Conservation (phyloP, 2,797 vertebrate species). For the Notolabrus celidotus region DNA sequence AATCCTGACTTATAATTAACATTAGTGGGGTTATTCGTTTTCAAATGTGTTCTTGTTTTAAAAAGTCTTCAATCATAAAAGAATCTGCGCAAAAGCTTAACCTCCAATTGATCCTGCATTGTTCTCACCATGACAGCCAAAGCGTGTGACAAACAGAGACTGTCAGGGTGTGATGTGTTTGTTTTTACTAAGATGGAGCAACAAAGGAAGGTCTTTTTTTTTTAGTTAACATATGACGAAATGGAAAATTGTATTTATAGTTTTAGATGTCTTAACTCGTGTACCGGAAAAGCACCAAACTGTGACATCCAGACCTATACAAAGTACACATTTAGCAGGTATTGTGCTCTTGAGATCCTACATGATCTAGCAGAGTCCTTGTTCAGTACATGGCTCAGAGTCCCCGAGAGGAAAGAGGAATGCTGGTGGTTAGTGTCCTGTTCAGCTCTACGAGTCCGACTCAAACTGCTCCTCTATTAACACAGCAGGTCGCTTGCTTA, state of each 20-base stretch:
- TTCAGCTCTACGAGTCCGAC: slow-evolving; percentile 75
- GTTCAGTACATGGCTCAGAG: slow-evolving; percentile 50
- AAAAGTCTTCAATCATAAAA: not conserved
- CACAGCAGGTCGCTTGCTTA: slow-evolving; percentile 88
- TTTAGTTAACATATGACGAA: too few relatives aligned
- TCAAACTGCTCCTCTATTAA: slow-evolving; percentile 82
- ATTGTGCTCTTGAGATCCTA: slow-evolving; percentile 44
- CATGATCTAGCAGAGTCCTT: slow-evolving; percentile 37
- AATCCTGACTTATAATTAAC: not conserved
- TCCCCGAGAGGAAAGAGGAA: slow-evolving; percentile 58
- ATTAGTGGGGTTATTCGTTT: too few relatives aligned
- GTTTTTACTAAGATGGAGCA: too few relatives aligned
- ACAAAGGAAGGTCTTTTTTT: too few relatives aligned
- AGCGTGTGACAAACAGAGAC: not conserved
- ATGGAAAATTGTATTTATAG: too few relatives aligned
- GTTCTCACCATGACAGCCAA: not conserved
- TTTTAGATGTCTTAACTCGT: too few relatives aligned
- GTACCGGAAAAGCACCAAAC: slow-evolving; percentile 41
- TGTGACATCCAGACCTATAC: slow-evolving; percentile 48
- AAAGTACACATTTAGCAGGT: slow-evolving; percentile 23
- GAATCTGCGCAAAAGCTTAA: not conserved
- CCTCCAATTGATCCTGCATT: not conserved
- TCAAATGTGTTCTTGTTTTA: too few relatives aligned
- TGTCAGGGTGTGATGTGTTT: too few relatives aligned
- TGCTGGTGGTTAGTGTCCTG: slow-evolving; percentile 67